Evolutionary conservation across 2,113 vertebrate genomes (phyloP).

Genomic region (Penelope pileata): DNA sequence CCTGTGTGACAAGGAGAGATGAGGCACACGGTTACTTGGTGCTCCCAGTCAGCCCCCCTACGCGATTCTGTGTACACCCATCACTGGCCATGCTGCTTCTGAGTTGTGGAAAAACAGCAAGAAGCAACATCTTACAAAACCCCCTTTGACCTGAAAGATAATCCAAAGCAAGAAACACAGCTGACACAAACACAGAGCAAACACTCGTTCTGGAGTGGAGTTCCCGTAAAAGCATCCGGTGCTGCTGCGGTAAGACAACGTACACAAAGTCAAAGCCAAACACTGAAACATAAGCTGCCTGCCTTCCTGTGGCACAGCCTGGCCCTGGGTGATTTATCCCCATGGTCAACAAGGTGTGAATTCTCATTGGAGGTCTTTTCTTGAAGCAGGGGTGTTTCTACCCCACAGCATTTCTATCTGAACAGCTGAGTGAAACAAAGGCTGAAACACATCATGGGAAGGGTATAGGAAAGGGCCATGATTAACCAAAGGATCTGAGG

Average conservation of each 20-base stretch:
- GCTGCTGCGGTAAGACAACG: not conserved
- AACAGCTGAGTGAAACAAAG: not conserved
- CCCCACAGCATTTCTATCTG: not conserved
- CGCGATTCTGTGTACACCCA: fast-evolving
- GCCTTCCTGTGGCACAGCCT: not conserved
- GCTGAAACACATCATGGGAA: not conserved
- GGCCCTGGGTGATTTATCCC: not conserved
- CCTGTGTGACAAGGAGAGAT: constrained; percentile 76
- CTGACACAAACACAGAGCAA: not conserved
- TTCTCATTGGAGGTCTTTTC: not conserved
- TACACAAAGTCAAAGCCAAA: not conserved
- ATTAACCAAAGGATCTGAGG: not conserved
- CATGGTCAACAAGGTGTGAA: not conserved
- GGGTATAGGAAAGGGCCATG: not conserved
- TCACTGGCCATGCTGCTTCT: not conserved
- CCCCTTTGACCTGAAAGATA: not conserved
- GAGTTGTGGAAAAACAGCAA: not conserved
- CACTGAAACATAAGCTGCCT: not conserved
- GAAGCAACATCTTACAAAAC: not conserved
- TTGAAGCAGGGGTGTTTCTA: not conserved
- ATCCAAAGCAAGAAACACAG: not conserved
- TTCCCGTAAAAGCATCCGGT: not conserved
- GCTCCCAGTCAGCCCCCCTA: not conserved
- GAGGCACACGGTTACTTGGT: not conserved
- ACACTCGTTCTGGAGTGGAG: not conserved